Evolutionary conservation across 2,888 invertebrate species (phyloP).

Genomic region (Ceramica pisi): DNA sequence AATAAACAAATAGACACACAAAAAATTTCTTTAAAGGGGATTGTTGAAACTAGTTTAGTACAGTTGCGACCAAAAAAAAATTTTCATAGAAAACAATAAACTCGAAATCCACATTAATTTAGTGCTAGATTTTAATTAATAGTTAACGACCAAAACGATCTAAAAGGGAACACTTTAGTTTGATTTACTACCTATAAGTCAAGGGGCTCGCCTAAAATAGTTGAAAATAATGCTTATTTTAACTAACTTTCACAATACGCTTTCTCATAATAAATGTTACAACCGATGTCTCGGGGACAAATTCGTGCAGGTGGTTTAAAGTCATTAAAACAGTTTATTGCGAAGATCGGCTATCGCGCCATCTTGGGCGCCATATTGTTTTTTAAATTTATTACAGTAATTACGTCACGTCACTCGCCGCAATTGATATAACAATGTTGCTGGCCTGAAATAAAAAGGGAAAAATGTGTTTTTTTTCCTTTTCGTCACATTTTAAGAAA

Average conservation of each 20-base stretch:
- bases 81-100: constrained; percentile 28
- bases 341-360: constrained; percentile 80
- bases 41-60: not conserved
- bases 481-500: constrained; percentile 40
- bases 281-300: constrained; percentile 68
- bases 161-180: constrained; percentile 53
- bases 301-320: constrained; percentile 80
- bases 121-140: constrained; percentile 53
- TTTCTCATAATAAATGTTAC: constrained; percentile 55
- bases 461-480: constrained; percentile 7
- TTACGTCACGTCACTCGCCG: constrained; percentile 77
- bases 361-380: constrained; percentile 84
- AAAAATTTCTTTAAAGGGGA: not conserved
- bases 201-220: constrained; percentile 35
- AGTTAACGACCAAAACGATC: constrained; percentile 43
- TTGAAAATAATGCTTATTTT: constrained; percentile 21
- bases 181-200: constrained; percentile 43
- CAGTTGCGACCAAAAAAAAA: not conserved
- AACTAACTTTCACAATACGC: constrained; percentile 44
- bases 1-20: too few species aligned
- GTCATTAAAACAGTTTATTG: constrained; percentile 84
- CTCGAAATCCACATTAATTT: constrained; percentile 34
- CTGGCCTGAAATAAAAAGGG: constrained; percentile 34
- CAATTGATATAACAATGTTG: constrained; percentile 71
- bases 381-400: constrained; percentile 85